Conservation (phyloP, 2,888 invertebrate species). For the Pilophorus perplexus region DNA sequence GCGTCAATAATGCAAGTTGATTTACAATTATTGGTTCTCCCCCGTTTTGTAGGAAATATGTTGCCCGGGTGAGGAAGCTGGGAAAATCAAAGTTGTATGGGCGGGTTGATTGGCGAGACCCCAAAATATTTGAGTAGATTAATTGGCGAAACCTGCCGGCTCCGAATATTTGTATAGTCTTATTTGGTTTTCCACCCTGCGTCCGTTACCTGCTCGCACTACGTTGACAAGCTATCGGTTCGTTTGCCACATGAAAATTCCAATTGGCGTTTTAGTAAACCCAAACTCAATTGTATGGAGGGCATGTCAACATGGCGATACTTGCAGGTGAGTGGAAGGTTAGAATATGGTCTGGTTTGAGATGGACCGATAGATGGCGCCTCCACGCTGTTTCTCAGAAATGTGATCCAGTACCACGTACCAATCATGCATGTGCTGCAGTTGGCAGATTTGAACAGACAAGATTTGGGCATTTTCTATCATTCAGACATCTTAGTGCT, state of each 20-base stretch:
- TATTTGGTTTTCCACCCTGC: conserved; percentile 34
- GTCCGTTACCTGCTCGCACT: neutral
- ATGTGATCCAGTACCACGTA: too few relatives aligned
- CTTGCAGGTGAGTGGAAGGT: too few relatives aligned
- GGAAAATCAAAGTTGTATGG: conserved; percentile 38
- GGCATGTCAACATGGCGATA: neutral
- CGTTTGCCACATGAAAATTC: too few relatives aligned
- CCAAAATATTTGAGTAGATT: conserved; percentile 39
- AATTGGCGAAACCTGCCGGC: conserved; percentile 18
- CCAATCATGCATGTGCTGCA: too few relatives aligned
- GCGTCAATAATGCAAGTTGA: conserved; percentile 40
- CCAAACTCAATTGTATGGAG: neutral
- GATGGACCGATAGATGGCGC: too few relatives aligned
- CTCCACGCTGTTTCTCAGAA: too few relatives aligned
- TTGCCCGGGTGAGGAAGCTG: neutral
- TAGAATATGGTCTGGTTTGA: too few relatives aligned
- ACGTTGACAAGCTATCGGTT: too few relatives aligned
- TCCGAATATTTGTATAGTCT: conserved; percentile 37
- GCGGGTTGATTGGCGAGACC: conserved; percentile 33
- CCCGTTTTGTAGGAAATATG: conserved; percentile 34
- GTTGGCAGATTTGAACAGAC: too few relatives aligned
- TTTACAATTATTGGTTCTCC: conserved; percentile 40
- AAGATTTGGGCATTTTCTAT: too few relatives aligned
- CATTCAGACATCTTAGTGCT: too few relatives aligned
- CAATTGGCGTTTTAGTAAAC: neutral